A percentile compares a stretch with the other conserved stretches of the same genome.
phyloP scores from a whole-genome alignment of 2,113 vertebrate genomes.

The Xiphorhynchus elegans region DNA sequence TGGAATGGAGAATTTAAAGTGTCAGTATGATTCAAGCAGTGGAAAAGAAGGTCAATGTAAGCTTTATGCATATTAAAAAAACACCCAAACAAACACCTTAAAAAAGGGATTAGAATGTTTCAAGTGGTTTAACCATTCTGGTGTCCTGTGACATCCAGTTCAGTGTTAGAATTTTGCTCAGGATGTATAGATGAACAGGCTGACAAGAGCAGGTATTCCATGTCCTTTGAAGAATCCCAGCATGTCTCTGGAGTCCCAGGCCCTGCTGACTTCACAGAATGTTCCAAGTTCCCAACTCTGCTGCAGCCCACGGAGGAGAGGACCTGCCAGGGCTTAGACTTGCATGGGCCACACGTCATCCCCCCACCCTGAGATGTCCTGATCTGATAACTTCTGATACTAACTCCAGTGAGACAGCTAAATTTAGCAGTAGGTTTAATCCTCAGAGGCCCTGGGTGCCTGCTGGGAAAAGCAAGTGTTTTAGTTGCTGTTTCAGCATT shows the following conservation, averaged over 20 bases:
- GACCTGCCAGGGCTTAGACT: neutral
- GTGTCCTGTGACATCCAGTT: neutral
- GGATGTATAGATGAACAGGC: neutral
- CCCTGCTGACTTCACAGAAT: neutral
- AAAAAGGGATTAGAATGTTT: neutral
- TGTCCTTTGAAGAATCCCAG: neutral
- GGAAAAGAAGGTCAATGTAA: neutral
- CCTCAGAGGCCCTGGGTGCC: conserved; percentile 41
- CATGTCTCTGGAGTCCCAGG: neutral
- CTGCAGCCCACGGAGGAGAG: neutral
- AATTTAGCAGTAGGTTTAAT: conserved; percentile 60
- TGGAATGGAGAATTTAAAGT: neutral
- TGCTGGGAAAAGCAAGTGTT: conserved; percentile 35
- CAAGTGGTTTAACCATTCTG: neutral
- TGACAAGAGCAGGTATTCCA: neutral
- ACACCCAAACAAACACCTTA: neutral
- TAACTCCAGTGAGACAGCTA: conserved; percentile 28
- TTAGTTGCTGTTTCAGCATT: conserved; percentile 40
- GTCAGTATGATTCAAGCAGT: neutral
- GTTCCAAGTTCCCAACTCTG: neutral
- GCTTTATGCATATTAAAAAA: neutral
- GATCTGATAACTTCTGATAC: conserved; percentile 52
- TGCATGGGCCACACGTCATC: conserved; percentile 14
- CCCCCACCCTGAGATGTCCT: conserved; percentile 26
- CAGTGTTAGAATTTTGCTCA: neutral